A percentile compares a stretch with the other conserved stretches of the same genome.
These are phyloP conservation scores for Chlorospingus semifuscus DNA, from an alignment of 2,797 vertebrate genomes.

Conservation along the genomic window DNA sequence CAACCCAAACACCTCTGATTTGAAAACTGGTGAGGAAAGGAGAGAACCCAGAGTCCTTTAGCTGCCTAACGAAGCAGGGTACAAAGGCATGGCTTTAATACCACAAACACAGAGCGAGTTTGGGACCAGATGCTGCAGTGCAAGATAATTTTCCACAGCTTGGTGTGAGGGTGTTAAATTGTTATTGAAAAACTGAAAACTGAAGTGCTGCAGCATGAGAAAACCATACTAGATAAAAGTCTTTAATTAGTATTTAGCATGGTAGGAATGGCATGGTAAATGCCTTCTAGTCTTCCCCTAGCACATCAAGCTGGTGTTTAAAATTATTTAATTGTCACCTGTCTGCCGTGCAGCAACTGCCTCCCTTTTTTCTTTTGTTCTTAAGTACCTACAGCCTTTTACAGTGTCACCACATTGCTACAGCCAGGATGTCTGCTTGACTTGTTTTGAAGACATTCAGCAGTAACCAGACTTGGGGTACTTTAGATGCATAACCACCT, in stretches of 20 bases:
- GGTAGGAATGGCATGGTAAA: neutral
- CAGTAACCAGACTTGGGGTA: neutral
- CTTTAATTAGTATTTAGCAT: slow-evolving; percentile 27
- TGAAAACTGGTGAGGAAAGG: neutral
- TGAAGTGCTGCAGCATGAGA: neutral
- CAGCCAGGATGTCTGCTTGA: neutral
- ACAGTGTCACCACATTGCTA: neutral
- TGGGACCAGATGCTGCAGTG: slow-evolving; percentile 12
- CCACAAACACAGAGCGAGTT: neutral
- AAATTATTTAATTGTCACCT: neutral
- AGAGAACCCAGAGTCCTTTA: neutral
- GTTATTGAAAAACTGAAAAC: neutral
- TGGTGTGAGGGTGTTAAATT: neutral
- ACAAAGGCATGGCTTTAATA: neutral
- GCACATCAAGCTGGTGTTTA: neutral
- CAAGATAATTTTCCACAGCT: slow-evolving; percentile 7
- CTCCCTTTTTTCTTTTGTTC: neutral
- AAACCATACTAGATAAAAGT: neutral
- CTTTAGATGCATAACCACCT: neutral
- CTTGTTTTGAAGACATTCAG: neutral
- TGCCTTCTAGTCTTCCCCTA: neutral
- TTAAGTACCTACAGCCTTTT: neutral
- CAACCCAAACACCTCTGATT: neutral
- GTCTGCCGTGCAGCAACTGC: neutral
- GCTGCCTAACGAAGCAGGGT: neutral